Evolutionary conservation across 2,797 vertebrate genomes (phyloP), one percentile per base, ranked within the genome.

Genomic region (Xenops minutus): DNA sequence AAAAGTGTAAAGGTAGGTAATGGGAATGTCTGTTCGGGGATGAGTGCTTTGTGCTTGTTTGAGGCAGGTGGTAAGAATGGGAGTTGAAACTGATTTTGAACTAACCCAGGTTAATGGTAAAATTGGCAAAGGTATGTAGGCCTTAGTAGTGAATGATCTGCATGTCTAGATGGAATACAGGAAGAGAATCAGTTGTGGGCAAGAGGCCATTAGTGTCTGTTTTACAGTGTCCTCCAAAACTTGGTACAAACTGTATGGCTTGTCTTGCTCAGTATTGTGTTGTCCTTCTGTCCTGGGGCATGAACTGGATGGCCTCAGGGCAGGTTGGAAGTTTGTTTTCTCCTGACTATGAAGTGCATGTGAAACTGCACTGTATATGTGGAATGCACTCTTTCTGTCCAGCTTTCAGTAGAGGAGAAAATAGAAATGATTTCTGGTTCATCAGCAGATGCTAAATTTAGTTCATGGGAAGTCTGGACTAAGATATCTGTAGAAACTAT

Each of bases 401-500:
- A 51, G 15, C 73, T 84, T 91, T 67, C 51, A 90, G 67, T 64
- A 58, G 64, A 71, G 49, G 29, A 93, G 59, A 92, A 95, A 94
- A 87, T n/a, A 95, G 52, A 80, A 93, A 29, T 29, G 1, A 61
- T 61, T 87, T 78, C 69, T 39, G 20, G 17, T 78, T 95, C 44
- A 37, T 86, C 73, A 92, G 89, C 24, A 9, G 44, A 41, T 73
- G 62, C 82, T 92, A 83, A 92, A 83, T 93, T 82, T 92, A 91
- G 87, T 49, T 54, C 32, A 66, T 86, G 55, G 71, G 80, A 92
- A 94, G 94, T 86, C 59, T 88, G 73, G 22, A 20, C 58, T 32
- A 54, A 85, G 62, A 39, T 68, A 46, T 43, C 61, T 49, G 30
- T 37, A 68, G 77, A 51, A 91, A 71, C 56, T 71, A 64, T 12